phyloP scores from a whole-genome alignment of 1,140 invertebrate genomes.

The Rhizoglyphus robini region DNA sequence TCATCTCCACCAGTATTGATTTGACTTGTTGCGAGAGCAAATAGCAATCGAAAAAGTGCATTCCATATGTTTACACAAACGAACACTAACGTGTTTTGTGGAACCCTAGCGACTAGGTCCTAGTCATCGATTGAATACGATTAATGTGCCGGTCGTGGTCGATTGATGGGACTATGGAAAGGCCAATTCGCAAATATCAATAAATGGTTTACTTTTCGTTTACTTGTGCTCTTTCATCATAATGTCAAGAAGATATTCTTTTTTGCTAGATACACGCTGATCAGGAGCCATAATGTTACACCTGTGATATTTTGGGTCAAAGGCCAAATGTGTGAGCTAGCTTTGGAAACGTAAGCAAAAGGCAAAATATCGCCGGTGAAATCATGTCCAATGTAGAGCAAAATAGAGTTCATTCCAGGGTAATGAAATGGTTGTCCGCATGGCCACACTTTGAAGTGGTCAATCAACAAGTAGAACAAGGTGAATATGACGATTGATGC shows the following conservation, averaged over 20 bases:
- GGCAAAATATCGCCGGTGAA: slow-evolving; percentile 64
- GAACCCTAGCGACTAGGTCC: too few species aligned
- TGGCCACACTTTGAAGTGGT: slow-evolving; percentile 1
- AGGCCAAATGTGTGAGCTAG: slow-evolving; percentile 2
- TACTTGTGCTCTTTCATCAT: too few species aligned
- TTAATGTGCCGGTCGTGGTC: too few species aligned
- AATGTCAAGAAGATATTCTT: slow-evolving; percentile 13
- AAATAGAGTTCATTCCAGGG: slow-evolving; percentile 71
- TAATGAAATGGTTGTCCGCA: slow-evolving; percentile 17
- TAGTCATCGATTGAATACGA: too few species aligned
- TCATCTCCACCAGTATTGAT: slow-evolving; percentile 4
- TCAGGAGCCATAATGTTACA: slow-evolving; percentile 13
- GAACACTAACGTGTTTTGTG: too few species aligned
- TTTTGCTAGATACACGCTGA: slow-evolving; percentile 9
- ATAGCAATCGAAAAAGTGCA: not conserved
- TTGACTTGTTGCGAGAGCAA: not conserved
- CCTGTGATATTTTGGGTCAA: slow-evolving; percentile 10
- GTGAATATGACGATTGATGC: not conserved
- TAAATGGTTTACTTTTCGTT: too few species aligned
- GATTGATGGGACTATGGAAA: too few species aligned
- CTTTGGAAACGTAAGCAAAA: slow-evolving; percentile 36
- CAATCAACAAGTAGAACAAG: slow-evolving; percentile 17
- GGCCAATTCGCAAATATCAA: too few species aligned
- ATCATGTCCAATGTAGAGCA: slow-evolving; percentile 69
- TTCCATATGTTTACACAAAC: not conserved